Evolutionary conservation across 2,113 vertebrate species (phyloP).

Genomic region (Hypomesus transpacificus): DNA sequence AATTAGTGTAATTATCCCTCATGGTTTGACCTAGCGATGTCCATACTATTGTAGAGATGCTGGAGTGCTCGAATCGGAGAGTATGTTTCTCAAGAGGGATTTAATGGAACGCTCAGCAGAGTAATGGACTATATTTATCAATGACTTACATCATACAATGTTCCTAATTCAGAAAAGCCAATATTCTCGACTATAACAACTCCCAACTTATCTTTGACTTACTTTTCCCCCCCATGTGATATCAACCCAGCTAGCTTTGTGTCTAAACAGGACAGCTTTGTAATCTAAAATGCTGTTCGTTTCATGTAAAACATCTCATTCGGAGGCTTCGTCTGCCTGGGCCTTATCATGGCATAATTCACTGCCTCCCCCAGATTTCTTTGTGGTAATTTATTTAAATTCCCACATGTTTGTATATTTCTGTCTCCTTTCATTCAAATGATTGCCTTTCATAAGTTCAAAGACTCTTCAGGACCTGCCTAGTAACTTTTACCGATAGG

Average conservation of each 20-base stretch:
- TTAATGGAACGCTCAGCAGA: slow-evolving; percentile 30
- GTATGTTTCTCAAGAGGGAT: no score
- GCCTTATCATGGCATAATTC: slow-evolving; percentile 70
- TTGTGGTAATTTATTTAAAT: slow-evolving; percentile 71
- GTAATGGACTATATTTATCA: slow-evolving; percentile 75
- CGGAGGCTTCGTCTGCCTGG: slow-evolving; percentile 64
- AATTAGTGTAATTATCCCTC: slow-evolving; percentile 76
- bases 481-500: slow-evolving; percentile 63
- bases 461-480: slow-evolving; percentile 65
- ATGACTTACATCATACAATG: slow-evolving; percentile 64
- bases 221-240: slow-evolving; percentile 65
- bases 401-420: slow-evolving; percentile 72
- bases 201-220: slow-evolving; percentile 68
- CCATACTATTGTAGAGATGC: slow-evolving; percentile 51
- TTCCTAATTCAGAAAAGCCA: slow-evolving; percentile 61
- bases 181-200: slow-evolving; percentile 72
- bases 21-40: slow-evolving; percentile 74
- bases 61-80: slow-evolving; percentile 41
- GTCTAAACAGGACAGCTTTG: slow-evolving; percentile 67
- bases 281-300: slow-evolving; percentile 69
- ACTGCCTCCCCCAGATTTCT: slow-evolving; percentile 60
- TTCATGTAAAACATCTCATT: slow-evolving; percentile 75
- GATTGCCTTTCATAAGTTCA: slow-evolving; percentile 71
- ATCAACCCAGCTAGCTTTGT: slow-evolving; percentile 71
- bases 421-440: slow-evolving; percentile 66